These are phyloP conservation scores for Oryzias melastigma DNA, from an alignment of 2,113 vertebrate genomes.

Conservation along the genomic window DNA sequence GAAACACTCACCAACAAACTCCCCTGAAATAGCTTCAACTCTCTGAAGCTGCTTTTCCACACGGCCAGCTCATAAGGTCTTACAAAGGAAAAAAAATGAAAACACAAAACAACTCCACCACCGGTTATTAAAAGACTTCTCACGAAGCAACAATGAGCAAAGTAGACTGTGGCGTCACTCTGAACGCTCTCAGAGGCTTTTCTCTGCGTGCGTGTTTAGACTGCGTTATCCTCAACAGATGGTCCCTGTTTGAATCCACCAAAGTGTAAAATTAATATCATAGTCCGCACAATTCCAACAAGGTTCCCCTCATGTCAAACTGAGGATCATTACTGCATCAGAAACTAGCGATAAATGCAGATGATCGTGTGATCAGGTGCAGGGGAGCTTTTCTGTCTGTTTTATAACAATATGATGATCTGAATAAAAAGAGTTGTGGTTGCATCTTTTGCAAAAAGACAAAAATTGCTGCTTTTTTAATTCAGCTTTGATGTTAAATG, in stretches of 20 bases:
- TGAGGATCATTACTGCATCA: conserved; percentile 20
- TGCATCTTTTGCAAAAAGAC: too few relatives aligned
- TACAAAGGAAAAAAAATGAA: conserved; percentile 30
- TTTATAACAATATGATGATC: background rate
- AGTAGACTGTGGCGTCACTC: conserved; percentile 24
- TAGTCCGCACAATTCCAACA: conserved; percentile 38
- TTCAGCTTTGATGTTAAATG: too few relatives aligned
- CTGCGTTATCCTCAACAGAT: conserved; percentile 31
- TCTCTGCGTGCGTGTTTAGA: conserved; percentile 2
- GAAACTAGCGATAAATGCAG: conserved; percentile 28
- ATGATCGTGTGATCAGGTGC: conserved; percentile 26
- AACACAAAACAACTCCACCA: conserved; percentile 48
- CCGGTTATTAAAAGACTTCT: conserved; percentile 44
- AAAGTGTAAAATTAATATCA: conserved; percentile 53
- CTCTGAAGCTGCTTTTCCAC: conserved; percentile 3
- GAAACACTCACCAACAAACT: too few relatives aligned
- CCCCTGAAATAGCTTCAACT: background rate
- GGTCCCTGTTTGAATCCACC: conserved; percentile 34
- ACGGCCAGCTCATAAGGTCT: conserved; percentile 17
- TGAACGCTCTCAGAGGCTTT: conserved; percentile 7
- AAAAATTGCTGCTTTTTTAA: too few relatives aligned
- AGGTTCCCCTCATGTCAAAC: conserved; percentile 25
- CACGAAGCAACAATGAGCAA: conserved; percentile 31
- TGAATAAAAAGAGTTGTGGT: too few relatives aligned
- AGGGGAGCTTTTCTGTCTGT: conserved; percentile 17